phyloP scores from a whole-genome alignment of 35 echinoderm and acorn worm species.

The Ptychodera flava region DNA sequence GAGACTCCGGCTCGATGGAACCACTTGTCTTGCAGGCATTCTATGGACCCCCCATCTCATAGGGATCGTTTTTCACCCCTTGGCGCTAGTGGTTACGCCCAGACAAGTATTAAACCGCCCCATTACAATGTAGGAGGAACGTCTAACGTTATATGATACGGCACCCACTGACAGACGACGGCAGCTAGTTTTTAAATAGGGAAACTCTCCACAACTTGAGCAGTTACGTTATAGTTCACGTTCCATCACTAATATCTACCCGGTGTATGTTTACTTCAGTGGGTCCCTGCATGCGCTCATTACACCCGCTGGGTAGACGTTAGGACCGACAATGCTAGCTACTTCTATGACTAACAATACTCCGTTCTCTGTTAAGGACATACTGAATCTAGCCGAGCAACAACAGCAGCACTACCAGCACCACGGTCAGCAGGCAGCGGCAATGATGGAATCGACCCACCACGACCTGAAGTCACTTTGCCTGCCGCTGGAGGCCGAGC shows the following conservation, averaged over 20 bases:
- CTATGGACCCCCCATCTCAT: neutral
- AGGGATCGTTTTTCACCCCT: neutral
- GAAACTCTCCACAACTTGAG: neutral
- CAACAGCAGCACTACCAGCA: conserved; percentile 5
- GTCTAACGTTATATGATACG: neutral
- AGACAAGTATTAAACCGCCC: neutral
- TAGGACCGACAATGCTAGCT: neutral
- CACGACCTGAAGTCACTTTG: neutral
- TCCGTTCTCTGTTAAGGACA: conserved; percentile 22
- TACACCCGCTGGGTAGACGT: neutral
- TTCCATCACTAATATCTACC: neutral
- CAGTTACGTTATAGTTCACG: neutral
- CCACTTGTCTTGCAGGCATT: neutral
- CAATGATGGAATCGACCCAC: neutral
- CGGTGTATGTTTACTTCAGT: neutral
- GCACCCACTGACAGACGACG: neutral
- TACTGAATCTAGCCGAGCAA: conserved; percentile 11
- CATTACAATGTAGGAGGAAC: neutral
- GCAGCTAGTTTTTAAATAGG: conserved; percentile 1
- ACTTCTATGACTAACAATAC: conserved; percentile 12
- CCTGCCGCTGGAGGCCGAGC: neutral
- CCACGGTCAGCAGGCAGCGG: neutral
- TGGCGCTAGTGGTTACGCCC: neutral
- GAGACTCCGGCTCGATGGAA: neutral
- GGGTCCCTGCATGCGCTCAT: neutral